Conservation (phyloP, 2,888 invertebrate species). For the Lobophora halterata region DNA sequence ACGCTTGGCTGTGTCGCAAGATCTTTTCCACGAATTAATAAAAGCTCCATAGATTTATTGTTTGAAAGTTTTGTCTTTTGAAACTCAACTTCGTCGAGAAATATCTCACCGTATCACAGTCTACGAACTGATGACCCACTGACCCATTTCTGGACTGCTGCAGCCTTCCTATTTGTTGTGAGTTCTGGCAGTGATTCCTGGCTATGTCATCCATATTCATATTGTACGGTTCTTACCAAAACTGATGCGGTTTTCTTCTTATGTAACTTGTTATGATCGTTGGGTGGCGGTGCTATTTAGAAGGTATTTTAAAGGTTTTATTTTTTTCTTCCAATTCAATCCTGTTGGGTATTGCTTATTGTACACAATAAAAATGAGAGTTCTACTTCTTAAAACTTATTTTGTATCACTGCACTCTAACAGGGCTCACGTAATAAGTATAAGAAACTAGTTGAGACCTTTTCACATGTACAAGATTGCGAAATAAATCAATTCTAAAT, state of each 20-base stretch:
- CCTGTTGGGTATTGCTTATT: too few species aligned
- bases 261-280: conserved; percentile 32
- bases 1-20: conserved; percentile 45
- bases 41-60: conserved; percentile 21
- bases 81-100: conserved; percentile 62
- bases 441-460: too few species aligned
- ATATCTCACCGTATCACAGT: conserved; percentile 74
- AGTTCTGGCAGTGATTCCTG: conserved; percentile 67
- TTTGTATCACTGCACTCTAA: too few species aligned
- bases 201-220: conserved; percentile 60
- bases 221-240: conserved; percentile 35
- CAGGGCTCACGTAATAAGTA: too few species aligned
- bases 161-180: conserved; percentile 70
- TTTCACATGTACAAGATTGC: too few species aligned
- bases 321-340: too few species aligned
- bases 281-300: too few species aligned
- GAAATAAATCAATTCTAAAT: too few species aligned
- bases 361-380: too few species aligned
- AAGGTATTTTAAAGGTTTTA: too few species aligned
- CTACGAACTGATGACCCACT: conserved; percentile 68
- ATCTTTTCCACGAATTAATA: conserved; percentile 54
- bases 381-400: too few species aligned
- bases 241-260: conserved; percentile 23
- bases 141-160: conserved; percentile 73
- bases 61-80: conserved; percentile 14